phyloP scores from a whole-genome alignment of 2,888 invertebrate species.

The Napeogenes inachia region DNA sequence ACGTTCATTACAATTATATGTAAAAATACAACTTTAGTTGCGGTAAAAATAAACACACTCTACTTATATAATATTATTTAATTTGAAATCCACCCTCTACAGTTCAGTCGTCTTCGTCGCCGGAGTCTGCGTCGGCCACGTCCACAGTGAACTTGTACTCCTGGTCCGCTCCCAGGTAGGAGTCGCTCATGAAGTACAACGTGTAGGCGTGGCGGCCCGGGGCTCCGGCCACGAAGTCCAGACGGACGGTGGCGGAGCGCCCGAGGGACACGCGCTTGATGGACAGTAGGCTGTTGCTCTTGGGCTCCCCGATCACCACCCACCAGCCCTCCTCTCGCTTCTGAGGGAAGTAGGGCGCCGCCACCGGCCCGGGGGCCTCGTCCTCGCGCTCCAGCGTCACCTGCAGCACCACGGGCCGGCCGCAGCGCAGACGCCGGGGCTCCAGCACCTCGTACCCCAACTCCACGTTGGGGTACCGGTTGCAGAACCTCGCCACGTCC shows the following conservation, averaged over 20 bases:
- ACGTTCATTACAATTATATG: too few species aligned
- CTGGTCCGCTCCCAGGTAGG: constrained; percentile 99
- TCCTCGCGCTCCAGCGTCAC: constrained; percentile 97
- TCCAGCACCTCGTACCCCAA: constrained; percentile 87
- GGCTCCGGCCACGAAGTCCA: constrained; percentile 96
- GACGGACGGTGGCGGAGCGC: constrained; percentile 88
- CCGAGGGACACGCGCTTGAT: constrained; percentile 98
- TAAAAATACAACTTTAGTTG: too few species aligned
- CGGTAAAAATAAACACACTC: too few species aligned
- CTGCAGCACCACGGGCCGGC: constrained; percentile 89
- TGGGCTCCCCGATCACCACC: constrained; percentile 99
- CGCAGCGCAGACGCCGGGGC: constrained; percentile 78
- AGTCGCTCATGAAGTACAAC: constrained; percentile 99
- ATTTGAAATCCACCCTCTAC: too few species aligned
- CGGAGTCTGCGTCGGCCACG: constrained; percentile 78
- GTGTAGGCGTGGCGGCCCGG: constrained; percentile 94
- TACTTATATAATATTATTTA: too few species aligned
- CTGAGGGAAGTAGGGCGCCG: constrained; percentile 98
- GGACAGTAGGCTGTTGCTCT: constrained; percentile 94
- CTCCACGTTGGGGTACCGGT: constrained; percentile 99
- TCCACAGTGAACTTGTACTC: constrained; percentile 96
- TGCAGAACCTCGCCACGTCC: constrained; percentile 98
- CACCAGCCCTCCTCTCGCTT: constrained; percentile 97
- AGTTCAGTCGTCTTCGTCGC: constrained; percentile 39
- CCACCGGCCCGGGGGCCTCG: constrained; percentile 96